Conservation (phyloP, 2,888 invertebrate genomes). For the Rhingia campestris region DNA sequence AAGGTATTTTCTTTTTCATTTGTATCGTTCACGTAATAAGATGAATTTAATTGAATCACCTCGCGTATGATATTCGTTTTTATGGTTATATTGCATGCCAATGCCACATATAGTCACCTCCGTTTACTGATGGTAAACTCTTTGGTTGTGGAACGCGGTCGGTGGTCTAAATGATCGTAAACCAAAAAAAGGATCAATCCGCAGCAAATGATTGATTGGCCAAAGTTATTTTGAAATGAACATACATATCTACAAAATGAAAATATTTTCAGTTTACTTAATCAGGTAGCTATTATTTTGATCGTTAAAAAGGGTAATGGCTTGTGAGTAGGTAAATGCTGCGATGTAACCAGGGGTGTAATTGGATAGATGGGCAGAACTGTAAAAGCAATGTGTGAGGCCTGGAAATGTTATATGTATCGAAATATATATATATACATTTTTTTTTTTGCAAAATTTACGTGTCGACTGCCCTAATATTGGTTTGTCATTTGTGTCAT, state of each 20-base stretch:
- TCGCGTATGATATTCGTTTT: conserved; percentile 18
- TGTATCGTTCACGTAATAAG: conserved; percentile 11
- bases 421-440: no score
- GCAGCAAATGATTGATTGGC: conserved; percentile 14
- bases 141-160: not conserved
- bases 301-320: conserved; percentile 1
- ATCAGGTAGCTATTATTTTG: conserved; percentile 8
- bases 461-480: no score
- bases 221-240: conserved; percentile 21
- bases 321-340: not conserved
- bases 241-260: conserved; percentile 6
- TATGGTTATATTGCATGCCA: conserved; percentile 5
- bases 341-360: not conserved
- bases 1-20: not conserved
- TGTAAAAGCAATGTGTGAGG: no score
- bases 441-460: no score
- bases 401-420: no score
- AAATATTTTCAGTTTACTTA: conserved; percentile 36
- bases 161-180: not conserved
- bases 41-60: conserved; percentile 37
- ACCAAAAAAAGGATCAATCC: not conserved
- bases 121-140: not conserved
- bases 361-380: no score
- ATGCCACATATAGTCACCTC: conserved; percentile 1
- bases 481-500: no score